Conservation (phyloP, 2,797 vertebrate species). For the Cossypha niveicapilla region DNA sequence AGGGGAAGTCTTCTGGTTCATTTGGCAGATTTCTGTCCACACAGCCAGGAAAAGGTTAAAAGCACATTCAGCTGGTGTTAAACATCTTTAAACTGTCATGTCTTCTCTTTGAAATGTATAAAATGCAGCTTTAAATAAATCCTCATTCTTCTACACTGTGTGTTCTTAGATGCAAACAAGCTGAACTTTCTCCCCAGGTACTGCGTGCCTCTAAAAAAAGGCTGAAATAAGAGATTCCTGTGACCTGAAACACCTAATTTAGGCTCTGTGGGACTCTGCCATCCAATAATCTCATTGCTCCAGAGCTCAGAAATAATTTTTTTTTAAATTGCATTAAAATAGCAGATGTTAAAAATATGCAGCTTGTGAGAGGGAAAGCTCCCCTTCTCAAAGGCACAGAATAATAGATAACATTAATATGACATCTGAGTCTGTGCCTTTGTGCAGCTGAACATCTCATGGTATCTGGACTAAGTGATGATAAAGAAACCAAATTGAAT, state of each 20-base stretch:
- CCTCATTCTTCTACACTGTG: not conserved
- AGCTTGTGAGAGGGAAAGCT: not conserved
- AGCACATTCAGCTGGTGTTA: not conserved
- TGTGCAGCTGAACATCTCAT: not conserved
- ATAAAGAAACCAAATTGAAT: constrained; percentile 48
- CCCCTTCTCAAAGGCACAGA: not conserved
- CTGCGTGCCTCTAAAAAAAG: not conserved
- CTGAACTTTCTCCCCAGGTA: constrained; percentile 11
- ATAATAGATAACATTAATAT: constrained; percentile 28
- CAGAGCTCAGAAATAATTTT: not conserved
- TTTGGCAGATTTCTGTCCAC: not conserved
- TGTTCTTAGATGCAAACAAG: constrained; percentile 20
- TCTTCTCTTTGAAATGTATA: not conserved
- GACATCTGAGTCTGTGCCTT: constrained; percentile 3
- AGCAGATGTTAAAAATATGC: constrained; percentile 52
- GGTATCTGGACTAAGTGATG: constrained; percentile 49
- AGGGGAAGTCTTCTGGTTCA: not conserved
- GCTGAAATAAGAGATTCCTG: constrained; percentile 11
- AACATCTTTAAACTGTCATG: not conserved
- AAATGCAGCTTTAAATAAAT: constrained; percentile 15
- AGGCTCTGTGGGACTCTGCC: not conserved
- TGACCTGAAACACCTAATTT: constrained; percentile 38
- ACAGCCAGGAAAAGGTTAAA: not conserved
- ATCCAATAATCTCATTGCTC: not conserved
- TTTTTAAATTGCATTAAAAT: constrained; percentile 10